Evolutionary conservation across 2,888 invertebrate genomes (phyloP).

Genomic region (Pristionchus entomophagus): DNA sequence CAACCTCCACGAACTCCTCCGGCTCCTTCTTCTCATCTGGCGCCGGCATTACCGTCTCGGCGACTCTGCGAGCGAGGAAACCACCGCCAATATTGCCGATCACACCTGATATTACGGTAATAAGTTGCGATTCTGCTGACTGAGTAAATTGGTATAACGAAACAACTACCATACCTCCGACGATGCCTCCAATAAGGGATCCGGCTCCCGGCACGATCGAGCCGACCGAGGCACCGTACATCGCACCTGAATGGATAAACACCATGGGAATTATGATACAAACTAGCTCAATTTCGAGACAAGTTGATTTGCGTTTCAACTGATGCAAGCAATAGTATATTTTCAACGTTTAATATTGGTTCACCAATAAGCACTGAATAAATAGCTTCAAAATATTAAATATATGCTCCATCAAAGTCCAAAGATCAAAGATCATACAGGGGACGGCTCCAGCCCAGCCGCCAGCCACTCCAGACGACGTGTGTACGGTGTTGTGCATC

Average conservation of each 20-base stretch:
- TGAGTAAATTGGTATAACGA: not conserved
- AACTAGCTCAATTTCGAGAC: no score
- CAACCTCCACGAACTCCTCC: not conserved
- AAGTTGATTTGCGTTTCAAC: no score
- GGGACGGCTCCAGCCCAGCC: constrained; percentile 13
- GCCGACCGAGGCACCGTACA: constrained; percentile 7
- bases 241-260: not conserved
- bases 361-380: not conserved
- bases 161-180: constrained; percentile 1
- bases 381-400: no score
- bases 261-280: no score
- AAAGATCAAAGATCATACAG: not conserved
- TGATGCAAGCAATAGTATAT: no score
- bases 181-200: not conserved
- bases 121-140: not conserved
- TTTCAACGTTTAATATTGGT: no score
- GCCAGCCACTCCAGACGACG: not conserved
- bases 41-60: constrained; percentile 13
- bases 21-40: not conserved
- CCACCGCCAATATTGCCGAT: not conserved
- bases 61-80: not conserved
- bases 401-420: no score
- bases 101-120: not conserved
- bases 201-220: not conserved
- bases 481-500: constrained; percentile 41